Evolutionary conservation across 2,797 vertebrate species (phyloP).

Genomic region (Halcyon smyrnensis): DNA sequence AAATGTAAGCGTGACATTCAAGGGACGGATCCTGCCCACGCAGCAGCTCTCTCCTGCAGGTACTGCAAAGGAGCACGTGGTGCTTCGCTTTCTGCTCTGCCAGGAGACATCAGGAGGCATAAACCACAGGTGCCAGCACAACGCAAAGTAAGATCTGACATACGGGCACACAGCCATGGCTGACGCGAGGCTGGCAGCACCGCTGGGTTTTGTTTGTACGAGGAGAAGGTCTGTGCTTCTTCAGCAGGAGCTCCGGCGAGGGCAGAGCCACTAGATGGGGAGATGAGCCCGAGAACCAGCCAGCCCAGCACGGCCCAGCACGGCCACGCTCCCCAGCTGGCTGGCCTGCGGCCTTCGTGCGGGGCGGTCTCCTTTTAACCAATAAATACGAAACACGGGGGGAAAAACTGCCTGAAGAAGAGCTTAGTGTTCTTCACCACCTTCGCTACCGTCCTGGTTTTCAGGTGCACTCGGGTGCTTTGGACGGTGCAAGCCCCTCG

Average conservation of each 20-base stretch:
- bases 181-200: background rate
- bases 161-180: rapidly evolving
- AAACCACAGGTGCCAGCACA: rapidly evolving
- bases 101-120: background rate
- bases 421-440: background rate
- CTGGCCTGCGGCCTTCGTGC: background rate
- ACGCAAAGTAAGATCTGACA: background rate
- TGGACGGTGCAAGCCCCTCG: background rate
- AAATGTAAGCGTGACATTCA: background rate
- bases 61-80: rapidly evolving
- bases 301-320: rapidly evolving
- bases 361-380: background rate
- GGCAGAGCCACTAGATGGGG: background rate
- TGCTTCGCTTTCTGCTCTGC: background rate
- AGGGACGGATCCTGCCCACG: rapidly evolving
- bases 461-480: background rate
- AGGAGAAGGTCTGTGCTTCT: background rate
- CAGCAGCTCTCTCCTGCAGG: background rate
- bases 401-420: background rate
- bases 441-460: rapidly evolving
- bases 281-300: background rate
- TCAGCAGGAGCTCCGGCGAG: background rate
- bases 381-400: background rate
- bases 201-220: background rate
- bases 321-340: rapidly evolving